A percentile compares a stretch with the other conserved stretches of the same genome.
phyloP scores from a whole-genome alignment of 1,140 invertebrate genomes.

The Magallana ariakensis region DNA sequence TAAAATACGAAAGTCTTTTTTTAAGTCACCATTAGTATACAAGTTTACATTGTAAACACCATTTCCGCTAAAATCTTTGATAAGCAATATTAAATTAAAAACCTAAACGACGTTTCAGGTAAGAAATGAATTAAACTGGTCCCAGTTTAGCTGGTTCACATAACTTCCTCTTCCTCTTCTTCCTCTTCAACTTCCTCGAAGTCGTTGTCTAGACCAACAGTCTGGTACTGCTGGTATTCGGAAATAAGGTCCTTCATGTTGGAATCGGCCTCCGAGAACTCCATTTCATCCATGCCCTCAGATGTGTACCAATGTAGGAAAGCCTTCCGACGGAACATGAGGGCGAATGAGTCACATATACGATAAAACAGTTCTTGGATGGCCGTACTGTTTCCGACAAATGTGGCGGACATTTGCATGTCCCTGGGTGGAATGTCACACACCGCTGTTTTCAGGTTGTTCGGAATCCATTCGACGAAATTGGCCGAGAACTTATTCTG shows the following conservation, averaged over 20 bases:
- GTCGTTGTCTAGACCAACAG: constrained; percentile 75
- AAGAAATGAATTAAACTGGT: too few relatives aligned
- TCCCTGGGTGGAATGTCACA: constrained; percentile 95
- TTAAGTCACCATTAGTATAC: too few relatives aligned
- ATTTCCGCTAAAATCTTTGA: too few relatives aligned
- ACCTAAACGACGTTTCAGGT: too few relatives aligned
- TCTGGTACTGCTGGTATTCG: constrained; percentile 96
- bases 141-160: constrained; percentile 49
- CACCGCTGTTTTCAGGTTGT: constrained; percentile 94
- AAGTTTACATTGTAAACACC: too few relatives aligned
- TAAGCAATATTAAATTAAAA: too few relatives aligned
- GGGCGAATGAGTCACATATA: constrained; percentile 83
- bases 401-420: constrained; percentile 94
- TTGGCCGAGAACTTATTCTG: constrained; percentile 93
- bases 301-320: constrained; percentile 80
- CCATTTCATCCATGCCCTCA: constrained; percentile 90
- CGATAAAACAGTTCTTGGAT: constrained; percentile 89
- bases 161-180: constrained; percentile 76
- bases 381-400: constrained; percentile 85
- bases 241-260: constrained; percentile 93
- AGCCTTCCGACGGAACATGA: constrained; percentile 82
- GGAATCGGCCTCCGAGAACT: constrained; percentile 87
- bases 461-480: constrained; percentile 96
- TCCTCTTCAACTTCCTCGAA: constrained; percentile 83
- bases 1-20: too few relatives aligned